A percentile compares a stretch with the other conserved stretches of the same genome.
phyloP scores from a whole-genome alignment of 2,797 vertebrate genomes.

The Mycteria americana region DNA sequence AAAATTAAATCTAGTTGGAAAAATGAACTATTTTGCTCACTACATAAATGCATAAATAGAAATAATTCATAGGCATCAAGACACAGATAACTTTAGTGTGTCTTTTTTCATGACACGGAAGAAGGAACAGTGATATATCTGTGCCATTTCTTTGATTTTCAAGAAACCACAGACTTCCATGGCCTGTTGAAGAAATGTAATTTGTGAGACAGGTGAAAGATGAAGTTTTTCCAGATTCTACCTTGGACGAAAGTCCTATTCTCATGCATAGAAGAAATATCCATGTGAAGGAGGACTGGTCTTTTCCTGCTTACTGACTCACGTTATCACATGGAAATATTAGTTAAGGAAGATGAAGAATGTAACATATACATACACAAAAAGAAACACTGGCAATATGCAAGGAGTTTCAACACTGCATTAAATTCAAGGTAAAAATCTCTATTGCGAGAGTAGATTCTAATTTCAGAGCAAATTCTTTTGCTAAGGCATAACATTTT shows the following conservation, averaged over 20 bases:
- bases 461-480: not conserved
- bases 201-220: not conserved
- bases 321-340: not conserved
- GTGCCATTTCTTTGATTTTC: not conserved
- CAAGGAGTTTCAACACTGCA: not conserved
- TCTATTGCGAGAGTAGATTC: not conserved
- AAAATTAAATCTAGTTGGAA: not conserved
- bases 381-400: not conserved
- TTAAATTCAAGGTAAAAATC: not conserved
- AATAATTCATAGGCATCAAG: not conserved
- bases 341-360: not conserved
- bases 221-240: not conserved
- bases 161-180: not conserved
- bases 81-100: not conserved
- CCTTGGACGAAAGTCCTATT: not conserved
- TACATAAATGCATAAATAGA: not conserved
- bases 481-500: not conserved
- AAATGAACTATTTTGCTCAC: not conserved
- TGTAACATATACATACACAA: not conserved
- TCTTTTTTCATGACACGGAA: not conserved
- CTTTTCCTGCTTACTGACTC: not conserved
- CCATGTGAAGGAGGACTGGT: not conserved
- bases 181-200: not conserved
- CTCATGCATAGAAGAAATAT: not conserved
- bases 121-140: not conserved